A percentile compares a stretch with the other conserved stretches of the same genome.
phyloP scores from a whole-genome alignment of 2,888 invertebrate genomes.

The Automeris io region DNA sequence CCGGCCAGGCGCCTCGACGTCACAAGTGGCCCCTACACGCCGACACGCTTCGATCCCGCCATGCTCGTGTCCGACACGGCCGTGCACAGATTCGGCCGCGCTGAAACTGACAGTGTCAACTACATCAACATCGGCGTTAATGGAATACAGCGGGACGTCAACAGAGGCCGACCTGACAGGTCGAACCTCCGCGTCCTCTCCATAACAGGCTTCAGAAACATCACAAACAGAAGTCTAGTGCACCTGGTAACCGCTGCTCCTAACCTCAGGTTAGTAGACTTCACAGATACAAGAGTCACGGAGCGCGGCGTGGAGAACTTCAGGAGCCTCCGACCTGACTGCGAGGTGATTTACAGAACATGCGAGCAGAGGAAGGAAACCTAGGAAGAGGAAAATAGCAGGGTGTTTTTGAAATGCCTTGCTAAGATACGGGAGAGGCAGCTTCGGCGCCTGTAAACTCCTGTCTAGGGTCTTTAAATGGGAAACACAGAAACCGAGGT shows the following conservation, averaged over 20 bases:
- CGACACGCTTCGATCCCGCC: conserved; percentile 3
- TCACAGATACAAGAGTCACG: conserved; percentile 81
- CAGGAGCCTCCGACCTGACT: conserved; percentile 75
- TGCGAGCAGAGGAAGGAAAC: conserved; percentile 14
- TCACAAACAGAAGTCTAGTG: conserved; percentile 79
- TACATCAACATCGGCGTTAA: conserved; percentile 41
- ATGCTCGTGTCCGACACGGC: conserved; percentile 48
- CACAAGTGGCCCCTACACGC: neutral
- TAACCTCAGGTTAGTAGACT: conserved; percentile 76
- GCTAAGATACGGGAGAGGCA: no score
- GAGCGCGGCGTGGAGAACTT: conserved; percentile 78
- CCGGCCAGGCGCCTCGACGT: conserved; percentile 2
- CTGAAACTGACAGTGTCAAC: conserved; percentile 43
- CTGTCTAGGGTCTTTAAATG: no score
- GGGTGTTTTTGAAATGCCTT: no score
- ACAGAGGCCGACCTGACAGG: conserved; percentile 40
- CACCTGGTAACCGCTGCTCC: conserved; percentile 80
- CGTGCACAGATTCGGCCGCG: conserved; percentile 46
- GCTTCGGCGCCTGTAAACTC: no score
- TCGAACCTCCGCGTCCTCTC: conserved; percentile 69
- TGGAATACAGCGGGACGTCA: conserved; percentile 17
- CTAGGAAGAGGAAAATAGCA: neutral
- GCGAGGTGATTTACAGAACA: conserved; percentile 51
- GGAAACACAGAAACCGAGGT: no score
- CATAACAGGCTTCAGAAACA: conserved; percentile 76